Conservation (phyloP, 2,888 invertebrate genomes). For the Catocala fraxini region DNA sequence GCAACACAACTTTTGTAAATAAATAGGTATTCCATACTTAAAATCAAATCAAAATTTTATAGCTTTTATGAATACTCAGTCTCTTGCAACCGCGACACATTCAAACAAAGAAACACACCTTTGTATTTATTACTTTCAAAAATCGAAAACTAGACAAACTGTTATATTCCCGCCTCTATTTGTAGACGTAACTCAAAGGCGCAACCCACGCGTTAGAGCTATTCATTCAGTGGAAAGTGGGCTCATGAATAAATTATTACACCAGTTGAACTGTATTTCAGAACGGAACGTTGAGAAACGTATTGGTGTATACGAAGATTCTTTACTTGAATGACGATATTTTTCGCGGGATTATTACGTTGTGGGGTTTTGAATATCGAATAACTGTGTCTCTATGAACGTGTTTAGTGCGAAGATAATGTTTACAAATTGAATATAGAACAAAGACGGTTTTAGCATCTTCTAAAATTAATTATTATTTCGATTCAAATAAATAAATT, state of each 20-base stretch:
- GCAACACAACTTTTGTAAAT: too few relatives aligned
- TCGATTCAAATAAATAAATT: too few relatives aligned
- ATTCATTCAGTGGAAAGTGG: conserved; percentile 69
- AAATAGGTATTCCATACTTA: too few relatives aligned
- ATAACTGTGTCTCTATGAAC: background rate
- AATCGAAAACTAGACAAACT: conserved; percentile 21
- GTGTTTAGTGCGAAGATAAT: background rate
- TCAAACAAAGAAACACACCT: conserved; percentile 3
- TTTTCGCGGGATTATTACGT: conserved; percentile 14
- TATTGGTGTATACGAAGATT: conserved; percentile 45
- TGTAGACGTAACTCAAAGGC: conserved; percentile 43
- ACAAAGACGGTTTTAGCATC: too few relatives aligned
- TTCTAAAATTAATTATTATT: too few relatives aligned
- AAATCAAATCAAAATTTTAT: too few relatives aligned
- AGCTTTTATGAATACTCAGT: too few relatives aligned
- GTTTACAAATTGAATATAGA: too few relatives aligned
- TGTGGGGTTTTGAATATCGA: conserved; percentile 13
- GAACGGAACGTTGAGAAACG: conserved; percentile 45
- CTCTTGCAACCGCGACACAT: background rate
- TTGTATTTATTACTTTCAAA: background rate
- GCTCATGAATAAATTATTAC: conserved; percentile 71
- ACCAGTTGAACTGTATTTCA: conserved; percentile 57
- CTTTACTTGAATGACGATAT: conserved; percentile 36
- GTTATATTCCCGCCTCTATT: conserved; percentile 42
- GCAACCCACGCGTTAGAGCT: conserved; percentile 53